phyloP scores from a whole-genome alignment of 2,888 invertebrate genomes.

The Microplitis manilae region DNA sequence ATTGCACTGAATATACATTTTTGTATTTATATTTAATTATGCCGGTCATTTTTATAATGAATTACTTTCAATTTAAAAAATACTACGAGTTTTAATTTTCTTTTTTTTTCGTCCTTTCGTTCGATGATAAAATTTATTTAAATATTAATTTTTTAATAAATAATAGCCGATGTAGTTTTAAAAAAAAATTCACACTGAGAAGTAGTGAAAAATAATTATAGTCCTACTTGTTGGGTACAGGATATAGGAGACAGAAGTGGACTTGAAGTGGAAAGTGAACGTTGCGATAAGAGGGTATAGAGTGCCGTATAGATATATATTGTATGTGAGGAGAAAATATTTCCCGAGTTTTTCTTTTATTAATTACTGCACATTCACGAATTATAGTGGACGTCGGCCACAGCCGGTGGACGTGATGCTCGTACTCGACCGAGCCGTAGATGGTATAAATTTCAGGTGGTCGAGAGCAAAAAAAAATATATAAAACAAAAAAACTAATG shows the following conservation, averaged over 20 bases:
- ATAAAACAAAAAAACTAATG: no score
- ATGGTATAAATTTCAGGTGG: slow-evolving; percentile 36
- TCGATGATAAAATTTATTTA: no score
- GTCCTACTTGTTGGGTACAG: neutral
- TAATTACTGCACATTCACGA: slow-evolving; percentile 44
- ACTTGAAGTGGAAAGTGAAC: neutral
- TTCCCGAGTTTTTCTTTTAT: slow-evolving; percentile 33
- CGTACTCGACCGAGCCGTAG: slow-evolving; percentile 20
- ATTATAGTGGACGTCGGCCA: slow-evolving; percentile 38
- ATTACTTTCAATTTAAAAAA: no score
- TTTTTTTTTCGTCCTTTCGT: no score
- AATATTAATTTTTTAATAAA: neutral
- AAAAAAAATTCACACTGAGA: neutral
- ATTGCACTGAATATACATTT: neutral
- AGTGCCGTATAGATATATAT: neutral
- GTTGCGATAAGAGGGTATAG: neutral
- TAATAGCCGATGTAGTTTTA: neutral
- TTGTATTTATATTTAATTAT: neutral
- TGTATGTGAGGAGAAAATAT: slow-evolving; percentile 18
- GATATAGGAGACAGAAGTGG: neutral
- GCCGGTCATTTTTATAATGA: neutral
- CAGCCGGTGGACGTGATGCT: slow-evolving; percentile 41
- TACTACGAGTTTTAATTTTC: no score
- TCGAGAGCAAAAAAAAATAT: neutral
- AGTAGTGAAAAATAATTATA: neutral